Percentiles rank a stretch among this genome's conserved stretches.
Conservation (phyloP, 2,797 vertebrate species). For the Rhynchonycteris naso region DNA sequence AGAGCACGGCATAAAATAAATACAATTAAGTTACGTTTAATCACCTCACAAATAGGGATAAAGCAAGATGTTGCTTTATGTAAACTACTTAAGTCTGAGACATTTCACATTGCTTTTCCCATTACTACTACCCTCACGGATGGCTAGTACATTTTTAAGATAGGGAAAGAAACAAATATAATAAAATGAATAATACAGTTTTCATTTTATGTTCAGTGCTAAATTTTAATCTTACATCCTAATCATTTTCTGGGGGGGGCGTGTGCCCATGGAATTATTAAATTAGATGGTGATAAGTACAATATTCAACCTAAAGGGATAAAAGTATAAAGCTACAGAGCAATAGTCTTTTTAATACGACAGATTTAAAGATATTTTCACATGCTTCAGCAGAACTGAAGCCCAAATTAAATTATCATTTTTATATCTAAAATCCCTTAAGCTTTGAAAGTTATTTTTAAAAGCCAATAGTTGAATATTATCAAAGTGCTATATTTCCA, state of each 20-base stretch:
- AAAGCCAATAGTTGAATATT: conserved; percentile 85
- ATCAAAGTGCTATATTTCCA: conserved; percentile 86
- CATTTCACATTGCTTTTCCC: conserved; percentile 84
- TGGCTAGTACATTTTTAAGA: conserved; percentile 81
- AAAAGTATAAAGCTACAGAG: conserved; percentile 83
- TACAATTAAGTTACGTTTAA: conserved; percentile 86
- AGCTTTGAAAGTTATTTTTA: conserved; percentile 82
- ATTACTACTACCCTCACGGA: conserved; percentile 82
- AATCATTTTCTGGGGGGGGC: conserved; percentile 83
- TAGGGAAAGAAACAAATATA: conserved; percentile 82
- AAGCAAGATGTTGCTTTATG: conserved; percentile 84
- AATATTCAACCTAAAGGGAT: conserved; percentile 83
- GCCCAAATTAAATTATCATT: conserved; percentile 84
- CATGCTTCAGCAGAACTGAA: conserved; percentile 82
- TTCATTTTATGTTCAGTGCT: conserved; percentile 80
- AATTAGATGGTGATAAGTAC: conserved; percentile 82
- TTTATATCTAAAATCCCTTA: conserved; percentile 83
- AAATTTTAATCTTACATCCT: conserved; percentile 84
- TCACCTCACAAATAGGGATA: conserved; percentile 85
- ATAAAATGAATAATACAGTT: conserved; percentile 84
- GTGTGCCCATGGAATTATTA: conserved; percentile 83
- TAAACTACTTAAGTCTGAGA: conserved; percentile 83
- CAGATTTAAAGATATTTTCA: conserved; percentile 82
- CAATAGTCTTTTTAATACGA: conserved; percentile 84
- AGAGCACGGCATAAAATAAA: conserved; percentile 86